phyloP scores from a whole-genome alignment of 2,888 invertebrate species.

The Parapristionchus giblindavisi region DNA sequence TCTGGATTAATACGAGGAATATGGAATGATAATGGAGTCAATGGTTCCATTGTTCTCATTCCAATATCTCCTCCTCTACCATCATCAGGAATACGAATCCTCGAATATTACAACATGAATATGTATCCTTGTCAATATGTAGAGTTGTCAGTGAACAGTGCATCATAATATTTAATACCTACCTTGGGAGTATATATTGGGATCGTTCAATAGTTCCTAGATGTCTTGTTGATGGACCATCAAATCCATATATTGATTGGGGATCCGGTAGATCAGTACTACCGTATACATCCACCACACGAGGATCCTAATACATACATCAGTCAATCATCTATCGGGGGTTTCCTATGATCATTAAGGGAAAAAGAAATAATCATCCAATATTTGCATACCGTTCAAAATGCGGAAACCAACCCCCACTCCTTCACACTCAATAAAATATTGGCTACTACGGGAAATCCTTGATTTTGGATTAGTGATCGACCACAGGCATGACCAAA shows the following conservation, averaged over 20 bases:
- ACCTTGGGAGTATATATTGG: slow-evolving; percentile 28
- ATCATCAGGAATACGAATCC: slow-evolving; percentile 33
- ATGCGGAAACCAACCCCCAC: too few relatives aligned
- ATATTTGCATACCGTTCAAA: too few relatives aligned
- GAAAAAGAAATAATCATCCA: too few relatives aligned
- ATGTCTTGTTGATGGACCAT: slow-evolving; percentile 19
- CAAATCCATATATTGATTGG: slow-evolving; percentile 22
- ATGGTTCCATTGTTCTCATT: not conserved
- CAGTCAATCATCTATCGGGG: too few relatives aligned
- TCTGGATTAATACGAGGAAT: slow-evolving; percentile 25
- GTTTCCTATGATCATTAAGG: too few relatives aligned
- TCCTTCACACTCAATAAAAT: too few relatives aligned
- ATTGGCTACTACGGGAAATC: too few relatives aligned
- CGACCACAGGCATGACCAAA: too few relatives aligned
- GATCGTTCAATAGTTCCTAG: slow-evolving; percentile 24
- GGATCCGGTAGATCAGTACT: too few relatives aligned
- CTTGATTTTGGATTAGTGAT: too few relatives aligned
- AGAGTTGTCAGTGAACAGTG: not conserved
- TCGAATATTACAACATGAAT: not conserved
- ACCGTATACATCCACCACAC: too few relatives aligned
- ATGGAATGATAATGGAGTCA: slow-evolving; percentile 25
- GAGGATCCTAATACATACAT: too few relatives aligned
- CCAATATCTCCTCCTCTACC: not conserved
- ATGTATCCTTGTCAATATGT: not conserved
- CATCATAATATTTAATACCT: not conserved